Evolutionary conservation across 2,113 vertebrate genomes (phyloP).

Genomic region (Semicossyphus pulcher): DNA sequence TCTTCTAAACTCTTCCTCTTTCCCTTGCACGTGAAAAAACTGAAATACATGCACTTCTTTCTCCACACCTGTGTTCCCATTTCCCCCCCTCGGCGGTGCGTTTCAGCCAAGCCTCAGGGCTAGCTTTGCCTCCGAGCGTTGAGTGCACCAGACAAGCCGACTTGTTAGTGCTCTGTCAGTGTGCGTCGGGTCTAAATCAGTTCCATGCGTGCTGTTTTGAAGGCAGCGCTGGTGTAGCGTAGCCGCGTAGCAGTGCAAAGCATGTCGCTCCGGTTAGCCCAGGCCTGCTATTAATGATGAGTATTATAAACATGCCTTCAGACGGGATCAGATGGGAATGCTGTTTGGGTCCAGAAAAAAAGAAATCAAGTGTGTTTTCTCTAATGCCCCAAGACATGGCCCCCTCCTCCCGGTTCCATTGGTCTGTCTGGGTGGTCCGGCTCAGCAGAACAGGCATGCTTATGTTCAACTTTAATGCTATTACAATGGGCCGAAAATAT

Average conservation of each 20-base stretch:
- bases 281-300: slow-evolving; percentile 84
- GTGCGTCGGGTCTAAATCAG: slow-evolving; percentile 69
- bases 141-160: slow-evolving; percentile 63
- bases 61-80: neutral
- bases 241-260: slow-evolving; percentile 68
- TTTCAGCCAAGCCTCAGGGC: slow-evolving; percentile 24
- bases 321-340: slow-evolving; percentile 84
- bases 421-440: slow-evolving; percentile 83
- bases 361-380: slow-evolving; percentile 81
- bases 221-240: slow-evolving; percentile 56
- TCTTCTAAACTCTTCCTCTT: slow-evolving; percentile 24
- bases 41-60: slow-evolving; percentile 18
- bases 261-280: slow-evolving; percentile 75
- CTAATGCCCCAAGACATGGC: slow-evolving; percentile 80
- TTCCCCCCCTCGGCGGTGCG: slow-evolving; percentile 5
- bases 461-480: slow-evolving; percentile 82
- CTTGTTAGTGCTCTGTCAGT: slow-evolving; percentile 73
- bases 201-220: slow-evolving; percentile 69
- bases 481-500: slow-evolving; percentile 78
- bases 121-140: slow-evolving; percentile 38
- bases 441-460: slow-evolving; percentile 75
- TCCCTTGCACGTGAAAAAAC: neutral
- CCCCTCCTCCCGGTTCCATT: slow-evolving; percentile 71
- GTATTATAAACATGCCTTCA: slow-evolving; percentile 82
- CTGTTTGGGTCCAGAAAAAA: slow-evolving; percentile 82